These are phyloP conservation scores for Pterobdella sp. DNA, from an alignment of 2,888 invertebrate genomes.

Conservation along the genomic window DNA sequence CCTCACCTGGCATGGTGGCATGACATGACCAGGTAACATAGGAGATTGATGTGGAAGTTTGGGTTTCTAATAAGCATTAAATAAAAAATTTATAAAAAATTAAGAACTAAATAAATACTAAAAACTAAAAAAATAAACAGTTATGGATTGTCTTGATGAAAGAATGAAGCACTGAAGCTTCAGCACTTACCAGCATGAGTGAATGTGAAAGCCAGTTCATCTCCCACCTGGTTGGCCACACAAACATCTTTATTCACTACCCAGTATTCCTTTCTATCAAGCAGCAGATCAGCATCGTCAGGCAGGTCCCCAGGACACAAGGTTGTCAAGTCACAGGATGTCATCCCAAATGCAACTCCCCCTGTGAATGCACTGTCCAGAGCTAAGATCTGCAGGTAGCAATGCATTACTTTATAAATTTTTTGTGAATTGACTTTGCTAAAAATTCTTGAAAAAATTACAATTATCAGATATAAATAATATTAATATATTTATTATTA, in stretches of 20 bases:
- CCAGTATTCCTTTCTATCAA: constrained; percentile 95
- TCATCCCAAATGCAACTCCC: constrained; percentile 80
- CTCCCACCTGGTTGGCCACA: constrained; percentile 69
- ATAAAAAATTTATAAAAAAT: too few relatives aligned
- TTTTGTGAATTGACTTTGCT: not conserved
- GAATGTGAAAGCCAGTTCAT: constrained; percentile 62
- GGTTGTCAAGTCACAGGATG: constrained; percentile 81
- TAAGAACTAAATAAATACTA: not conserved
- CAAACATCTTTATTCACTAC: constrained; percentile 89
- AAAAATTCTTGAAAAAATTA: not conserved
- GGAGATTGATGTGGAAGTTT: not conserved
- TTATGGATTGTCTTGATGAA: not conserved
- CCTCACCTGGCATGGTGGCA: constrained; percentile 54
- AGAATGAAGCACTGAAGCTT: not conserved
- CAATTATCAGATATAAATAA: not conserved
- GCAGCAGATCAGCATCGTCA: constrained; percentile 66
- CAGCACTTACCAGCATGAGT: constrained; percentile 44
- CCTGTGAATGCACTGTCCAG: constrained; percentile 82
- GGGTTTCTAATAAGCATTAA: not conserved
- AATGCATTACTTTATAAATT: not conserved
- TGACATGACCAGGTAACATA: too few relatives aligned
- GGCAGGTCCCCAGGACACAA: constrained; percentile 59
- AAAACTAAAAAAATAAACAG: not conserved
- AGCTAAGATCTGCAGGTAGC: constrained; percentile 58
- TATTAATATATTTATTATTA: not conserved